These are phyloP conservation scores for Tachysurus vachellii DNA, from an alignment of 2,113 vertebrate species.

Conservation along the genomic window DNA sequence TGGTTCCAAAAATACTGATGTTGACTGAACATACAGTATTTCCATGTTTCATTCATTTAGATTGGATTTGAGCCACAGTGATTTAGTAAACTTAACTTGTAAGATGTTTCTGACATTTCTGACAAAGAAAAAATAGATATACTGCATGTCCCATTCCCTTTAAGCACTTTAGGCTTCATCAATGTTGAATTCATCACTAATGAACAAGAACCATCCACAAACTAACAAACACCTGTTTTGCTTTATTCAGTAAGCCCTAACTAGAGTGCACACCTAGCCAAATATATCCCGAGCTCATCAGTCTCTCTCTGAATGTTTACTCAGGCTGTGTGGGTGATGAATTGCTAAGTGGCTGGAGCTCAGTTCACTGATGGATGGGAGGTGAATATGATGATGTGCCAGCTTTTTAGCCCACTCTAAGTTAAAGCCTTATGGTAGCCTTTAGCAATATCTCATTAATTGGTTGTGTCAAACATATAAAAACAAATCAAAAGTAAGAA, in stretches of 20 bases:
- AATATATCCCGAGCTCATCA: slow-evolving; percentile 35
- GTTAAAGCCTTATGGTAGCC: slow-evolving; percentile 60
- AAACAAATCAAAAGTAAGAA: slow-evolving; percentile 22
- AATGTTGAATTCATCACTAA: not conserved
- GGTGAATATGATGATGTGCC: slow-evolving; percentile 63
- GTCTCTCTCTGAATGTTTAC: slow-evolving; percentile 1
- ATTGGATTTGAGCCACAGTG: not conserved
- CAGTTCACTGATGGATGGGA: slow-evolving; percentile 60
- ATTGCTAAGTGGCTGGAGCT: slow-evolving; percentile 59
- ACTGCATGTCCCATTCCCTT: too few species aligned
- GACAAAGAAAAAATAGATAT: not conserved
- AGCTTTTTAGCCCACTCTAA: slow-evolving; percentile 57
- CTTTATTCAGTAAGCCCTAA: slow-evolving; percentile 15
- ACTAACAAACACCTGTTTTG: not conserved
- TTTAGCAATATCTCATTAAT: slow-evolving; percentile 59
- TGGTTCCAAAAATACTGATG: not conserved
- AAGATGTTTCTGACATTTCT: not conserved
- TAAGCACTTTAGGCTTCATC: not conserved
- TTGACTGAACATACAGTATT: not conserved
- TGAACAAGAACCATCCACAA: not conserved
- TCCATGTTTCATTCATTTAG: not conserved
- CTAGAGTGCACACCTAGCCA: slow-evolving; percentile 19
- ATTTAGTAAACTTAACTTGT: not conserved
- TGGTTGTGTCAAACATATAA: slow-evolving; percentile 60
- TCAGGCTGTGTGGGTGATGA: slow-evolving; percentile 58